phyloP scores from a whole-genome alignment of 2,797 vertebrate species.

The Rhinatrema bivittatum region DNA sequence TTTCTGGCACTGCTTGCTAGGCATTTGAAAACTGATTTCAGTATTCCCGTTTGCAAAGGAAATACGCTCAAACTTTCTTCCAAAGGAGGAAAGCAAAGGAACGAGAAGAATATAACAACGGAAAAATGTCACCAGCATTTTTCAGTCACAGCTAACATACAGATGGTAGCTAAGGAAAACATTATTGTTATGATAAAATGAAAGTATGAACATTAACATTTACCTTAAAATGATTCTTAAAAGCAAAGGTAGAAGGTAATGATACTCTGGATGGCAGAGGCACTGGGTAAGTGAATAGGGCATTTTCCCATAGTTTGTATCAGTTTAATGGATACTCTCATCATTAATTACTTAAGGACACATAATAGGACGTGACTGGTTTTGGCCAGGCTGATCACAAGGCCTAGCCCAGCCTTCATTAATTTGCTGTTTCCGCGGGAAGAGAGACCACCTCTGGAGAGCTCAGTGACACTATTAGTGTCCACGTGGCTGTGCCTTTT shows the following conservation, averaged over 20 bases:
- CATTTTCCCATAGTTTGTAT: not conserved
- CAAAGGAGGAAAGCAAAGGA: no score
- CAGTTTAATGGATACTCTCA: not conserved
- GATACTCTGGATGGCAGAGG: not conserved
- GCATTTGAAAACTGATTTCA: no score
- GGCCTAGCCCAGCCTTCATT: not conserved
- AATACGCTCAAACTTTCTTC: no score
- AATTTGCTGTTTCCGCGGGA: not conserved
- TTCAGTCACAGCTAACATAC: not conserved
- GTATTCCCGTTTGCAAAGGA: no score
- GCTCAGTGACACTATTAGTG: slow-evolving; percentile 60
- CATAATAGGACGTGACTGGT: not conserved
- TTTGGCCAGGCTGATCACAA: not conserved
- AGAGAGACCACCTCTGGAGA: slow-evolving; percentile 50
- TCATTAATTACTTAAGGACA: not conserved
- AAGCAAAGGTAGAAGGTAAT: not conserved
- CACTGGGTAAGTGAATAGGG: not conserved
- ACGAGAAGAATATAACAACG: no score
- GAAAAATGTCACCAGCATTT: no score
- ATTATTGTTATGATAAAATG: not conserved
- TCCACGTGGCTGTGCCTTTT: slow-evolving; percentile 70
- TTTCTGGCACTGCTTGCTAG: no score
- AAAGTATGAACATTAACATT: not conserved
- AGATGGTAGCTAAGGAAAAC: not conserved
- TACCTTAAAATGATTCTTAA: not conserved